Conservation (phyloP, 2,113 vertebrate species). For the Cephalopholis sonnerati region DNA sequence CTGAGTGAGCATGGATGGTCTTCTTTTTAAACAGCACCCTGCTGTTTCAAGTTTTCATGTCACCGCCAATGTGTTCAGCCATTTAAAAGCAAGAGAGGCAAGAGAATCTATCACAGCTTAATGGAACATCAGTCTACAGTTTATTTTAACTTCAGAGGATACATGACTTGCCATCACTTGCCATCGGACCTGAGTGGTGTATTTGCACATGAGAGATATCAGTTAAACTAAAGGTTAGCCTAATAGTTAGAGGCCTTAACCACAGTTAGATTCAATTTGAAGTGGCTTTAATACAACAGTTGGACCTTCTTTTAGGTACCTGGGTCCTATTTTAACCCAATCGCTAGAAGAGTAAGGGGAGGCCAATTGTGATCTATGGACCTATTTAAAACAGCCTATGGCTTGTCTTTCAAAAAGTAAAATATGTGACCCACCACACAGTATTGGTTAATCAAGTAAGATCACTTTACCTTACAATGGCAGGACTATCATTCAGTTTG, state of each 20-base stretch:
- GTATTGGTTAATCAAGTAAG: too few relatives aligned
- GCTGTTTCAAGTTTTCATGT: conserved; percentile 42
- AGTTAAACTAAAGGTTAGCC: neutral
- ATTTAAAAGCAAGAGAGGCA: neutral
- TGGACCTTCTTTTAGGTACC: too few relatives aligned
- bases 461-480: too few relatives aligned
- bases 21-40: conserved; percentile 16
- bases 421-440: too few relatives aligned
- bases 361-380: too few relatives aligned
- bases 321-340: too few relatives aligned
- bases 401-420: too few relatives aligned
- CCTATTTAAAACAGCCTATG: too few relatives aligned
- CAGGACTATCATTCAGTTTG: too few relatives aligned
- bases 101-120: conserved; percentile 13
- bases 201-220: neutral
- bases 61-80: conserved; percentile 7
- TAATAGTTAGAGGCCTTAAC: neutral
- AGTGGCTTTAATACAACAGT: neutral
- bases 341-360: too few relatives aligned
- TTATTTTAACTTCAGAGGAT: conserved; percentile 24
- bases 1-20: conserved; percentile 32
- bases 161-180: neutral
- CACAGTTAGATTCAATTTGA: neutral
- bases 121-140: conserved; percentile 12
- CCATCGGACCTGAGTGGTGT: neutral